These are phyloP conservation scores for Nematostella vectensis DNA, from an alignment of 92 coral and sea anemone species.

Conservation along the genomic window DNA sequence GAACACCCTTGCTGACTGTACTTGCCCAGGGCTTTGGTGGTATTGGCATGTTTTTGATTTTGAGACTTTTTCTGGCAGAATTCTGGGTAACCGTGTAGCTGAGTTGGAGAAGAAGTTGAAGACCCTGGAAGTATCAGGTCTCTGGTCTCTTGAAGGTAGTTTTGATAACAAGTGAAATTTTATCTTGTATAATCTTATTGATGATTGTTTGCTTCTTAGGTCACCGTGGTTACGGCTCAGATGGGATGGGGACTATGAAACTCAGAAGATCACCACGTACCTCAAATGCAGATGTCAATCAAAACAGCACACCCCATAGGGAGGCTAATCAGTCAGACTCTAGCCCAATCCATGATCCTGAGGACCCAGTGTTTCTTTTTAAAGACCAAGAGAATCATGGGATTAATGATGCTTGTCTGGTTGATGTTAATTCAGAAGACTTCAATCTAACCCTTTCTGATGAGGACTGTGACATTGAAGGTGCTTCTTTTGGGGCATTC, in stretches of 20 bases:
- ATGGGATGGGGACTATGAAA: conserved; percentile 18
- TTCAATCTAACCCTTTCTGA: conserved; percentile 3
- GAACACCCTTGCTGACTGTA: too few relatives aligned
- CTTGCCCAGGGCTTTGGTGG: too few relatives aligned
- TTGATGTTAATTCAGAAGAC: conserved; percentile 10
- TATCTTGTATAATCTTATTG: neutral
- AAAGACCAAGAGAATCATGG: neutral
- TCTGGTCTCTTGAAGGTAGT: conserved; percentile 98
- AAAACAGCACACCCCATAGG: neutral
- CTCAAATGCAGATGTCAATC: conserved; percentile 4
- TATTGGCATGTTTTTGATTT: neutral
- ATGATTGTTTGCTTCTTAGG: too few relatives aligned
- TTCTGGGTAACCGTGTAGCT: conserved; percentile 82
- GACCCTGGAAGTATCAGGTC: conserved; percentile 91
- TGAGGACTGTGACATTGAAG: conserved; percentile 7
- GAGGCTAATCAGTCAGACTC: conserved; percentile 5
- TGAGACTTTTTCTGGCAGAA: conserved; percentile 44
- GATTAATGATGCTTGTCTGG: conserved; percentile 3
- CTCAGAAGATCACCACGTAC: conserved; percentile 12
- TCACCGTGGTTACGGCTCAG: conserved; percentile 95
- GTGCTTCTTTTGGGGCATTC: neutral
- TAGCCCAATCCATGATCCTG: conserved; percentile 11
- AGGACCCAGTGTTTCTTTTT: conserved; percentile 16
- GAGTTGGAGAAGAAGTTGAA: conserved; percentile 91
- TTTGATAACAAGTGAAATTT: too few relatives aligned